Conservation (phyloP, 1,140 invertebrate genomes). For the Bombus impatiens region DNA sequence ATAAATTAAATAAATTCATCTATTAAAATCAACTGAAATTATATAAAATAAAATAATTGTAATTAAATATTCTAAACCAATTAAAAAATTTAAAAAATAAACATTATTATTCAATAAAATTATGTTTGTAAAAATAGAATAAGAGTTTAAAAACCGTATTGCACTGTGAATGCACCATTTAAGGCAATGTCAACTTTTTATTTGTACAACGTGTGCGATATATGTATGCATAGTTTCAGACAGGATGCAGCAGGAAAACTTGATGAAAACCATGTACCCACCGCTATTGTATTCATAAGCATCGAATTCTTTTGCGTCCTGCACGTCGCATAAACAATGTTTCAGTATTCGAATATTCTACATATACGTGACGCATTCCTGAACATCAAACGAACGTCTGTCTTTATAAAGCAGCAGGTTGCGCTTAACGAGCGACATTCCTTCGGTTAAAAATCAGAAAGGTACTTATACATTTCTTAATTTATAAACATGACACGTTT, state of each 20-base stretch:
- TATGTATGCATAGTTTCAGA: background rate
- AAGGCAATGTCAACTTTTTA: background rate
- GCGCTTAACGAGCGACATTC: background rate
- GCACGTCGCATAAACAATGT: conserved; percentile 10
- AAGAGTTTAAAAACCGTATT: background rate
- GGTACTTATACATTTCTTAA: background rate
- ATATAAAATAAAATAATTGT: no score
- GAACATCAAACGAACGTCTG: conserved; percentile 10
- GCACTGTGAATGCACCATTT: background rate
- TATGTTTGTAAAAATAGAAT: background rate
- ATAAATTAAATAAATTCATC: no score
- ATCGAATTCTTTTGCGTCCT: conserved; percentile 18
- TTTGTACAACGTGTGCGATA: background rate
- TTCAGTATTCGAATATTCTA: conserved; percentile 12
- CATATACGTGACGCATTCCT: conserved; percentile 15
- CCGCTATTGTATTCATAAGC: conserved; percentile 12
- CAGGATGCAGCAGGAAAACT: background rate
- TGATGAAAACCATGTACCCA: background rate
- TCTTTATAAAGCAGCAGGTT: conserved; percentile 4
- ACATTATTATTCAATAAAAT: no score
- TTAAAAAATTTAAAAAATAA: no score
- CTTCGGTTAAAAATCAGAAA: background rate
- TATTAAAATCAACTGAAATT: no score
- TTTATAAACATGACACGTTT: background rate
- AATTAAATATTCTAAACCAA: no score